Evolutionary conservation across 2,797 vertebrate species (phyloP).

Genomic region (Oceanodroma leucorhoa): DNA sequence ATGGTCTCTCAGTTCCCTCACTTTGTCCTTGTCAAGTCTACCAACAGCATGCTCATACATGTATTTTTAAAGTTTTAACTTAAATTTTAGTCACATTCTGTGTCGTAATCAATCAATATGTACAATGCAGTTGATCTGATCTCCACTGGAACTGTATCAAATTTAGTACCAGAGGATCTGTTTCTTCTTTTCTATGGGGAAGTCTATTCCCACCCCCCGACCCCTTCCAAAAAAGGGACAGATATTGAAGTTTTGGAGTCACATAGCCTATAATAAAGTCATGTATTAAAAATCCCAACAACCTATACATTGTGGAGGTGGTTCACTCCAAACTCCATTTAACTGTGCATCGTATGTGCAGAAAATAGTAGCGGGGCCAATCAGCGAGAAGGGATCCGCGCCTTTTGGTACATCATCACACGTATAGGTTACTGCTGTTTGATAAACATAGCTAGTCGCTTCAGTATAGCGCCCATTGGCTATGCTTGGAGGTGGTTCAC

Average conservation of each 20-base stretch:
- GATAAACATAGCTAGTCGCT: background rate
- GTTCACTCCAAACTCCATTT: slow-evolving; percentile 36
- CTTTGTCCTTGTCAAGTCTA: background rate
- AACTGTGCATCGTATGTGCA: background rate
- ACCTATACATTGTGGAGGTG: slow-evolving; percentile 68
- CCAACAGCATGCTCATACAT: background rate
- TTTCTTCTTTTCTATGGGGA: background rate
- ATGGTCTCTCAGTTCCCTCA: background rate
- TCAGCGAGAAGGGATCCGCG: background rate
- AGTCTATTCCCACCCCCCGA: background rate
- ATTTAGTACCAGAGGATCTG: background rate
- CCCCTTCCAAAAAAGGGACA: background rate
- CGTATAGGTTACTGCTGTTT: slow-evolving; percentile 42
- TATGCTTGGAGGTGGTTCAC: slow-evolving; percentile 46
- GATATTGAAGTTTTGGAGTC: background rate
- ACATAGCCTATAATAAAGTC: background rate
- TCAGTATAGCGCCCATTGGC: background rate
- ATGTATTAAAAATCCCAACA: background rate
- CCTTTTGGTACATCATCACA: background rate
- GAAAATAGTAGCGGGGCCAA: background rate
- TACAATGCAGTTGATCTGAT: background rate
- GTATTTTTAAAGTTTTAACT: background rate
- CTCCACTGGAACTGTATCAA: background rate
- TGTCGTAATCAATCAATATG: background rate
- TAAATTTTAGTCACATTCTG: background rate